These are phyloP conservation scores for Betta splendens DNA, from an alignment of 2,797 vertebrate genomes.

Conservation along the genomic window DNA sequence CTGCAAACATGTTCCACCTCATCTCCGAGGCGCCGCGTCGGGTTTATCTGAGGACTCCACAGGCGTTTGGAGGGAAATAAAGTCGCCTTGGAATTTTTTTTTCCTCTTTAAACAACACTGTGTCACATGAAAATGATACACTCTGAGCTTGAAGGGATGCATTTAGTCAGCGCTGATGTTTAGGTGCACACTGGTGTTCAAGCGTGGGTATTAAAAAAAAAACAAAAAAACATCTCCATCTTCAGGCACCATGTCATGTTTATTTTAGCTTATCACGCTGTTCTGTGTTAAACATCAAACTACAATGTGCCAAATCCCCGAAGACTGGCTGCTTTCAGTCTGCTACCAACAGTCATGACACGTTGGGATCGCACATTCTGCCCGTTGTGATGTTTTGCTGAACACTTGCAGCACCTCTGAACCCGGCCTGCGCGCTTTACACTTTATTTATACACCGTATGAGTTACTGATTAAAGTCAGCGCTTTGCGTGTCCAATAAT, in stretches of 20 bases:
- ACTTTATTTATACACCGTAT: constrained; percentile 48
- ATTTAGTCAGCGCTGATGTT: neutral
- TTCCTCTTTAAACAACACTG: constrained; percentile 1
- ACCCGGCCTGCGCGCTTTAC: constrained; percentile 39
- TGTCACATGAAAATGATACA: neutral
- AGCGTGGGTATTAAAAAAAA: neutral
- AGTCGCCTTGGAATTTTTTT: neutral
- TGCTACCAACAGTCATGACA: constrained; percentile 15
- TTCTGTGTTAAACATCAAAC: constrained; percentile 14
- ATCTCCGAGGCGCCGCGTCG: neutral
- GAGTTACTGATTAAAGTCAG: constrained; percentile 45
- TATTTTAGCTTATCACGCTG: constrained; percentile 7
- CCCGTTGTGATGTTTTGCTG: neutral
- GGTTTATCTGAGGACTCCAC: constrained; percentile 2
- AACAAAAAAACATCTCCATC: constrained; percentile 6
- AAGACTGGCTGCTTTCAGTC: constrained; percentile 23
- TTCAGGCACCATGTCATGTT: constrained; percentile 13
- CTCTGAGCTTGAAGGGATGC: neutral
- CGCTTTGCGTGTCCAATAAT: constrained; percentile 28
- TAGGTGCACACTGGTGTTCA: neutral
- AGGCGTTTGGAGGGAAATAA: neutral
- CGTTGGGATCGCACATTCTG: constrained; percentile 13
- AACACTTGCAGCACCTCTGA: constrained; percentile 32
- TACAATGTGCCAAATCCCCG: constrained; percentile 1
- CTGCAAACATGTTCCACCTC: neutral